Conservation (phyloP, 2,888 invertebrate species). For the Xanthia togata region DNA sequence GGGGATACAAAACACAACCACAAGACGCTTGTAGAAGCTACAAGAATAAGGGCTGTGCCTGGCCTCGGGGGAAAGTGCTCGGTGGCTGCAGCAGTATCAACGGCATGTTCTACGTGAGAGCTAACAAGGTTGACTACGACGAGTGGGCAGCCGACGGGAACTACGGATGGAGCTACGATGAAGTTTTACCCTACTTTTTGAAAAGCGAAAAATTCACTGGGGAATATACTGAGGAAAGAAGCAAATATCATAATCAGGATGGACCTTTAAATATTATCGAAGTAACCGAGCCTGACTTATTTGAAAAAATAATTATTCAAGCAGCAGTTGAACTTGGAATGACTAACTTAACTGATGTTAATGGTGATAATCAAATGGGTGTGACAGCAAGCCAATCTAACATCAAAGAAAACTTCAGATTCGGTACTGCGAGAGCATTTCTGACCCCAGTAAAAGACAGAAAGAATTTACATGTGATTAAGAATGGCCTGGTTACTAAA, state of each 20-base stretch:
- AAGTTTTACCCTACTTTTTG: conserved; percentile 87
- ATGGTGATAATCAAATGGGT: conserved; percentile 87
- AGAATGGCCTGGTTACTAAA: conserved; percentile 88
- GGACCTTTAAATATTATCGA: conserved; percentile 81
- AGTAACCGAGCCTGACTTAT: conserved; percentile 63
- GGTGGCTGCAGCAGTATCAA: conserved; percentile 91
- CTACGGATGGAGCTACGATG: conserved; percentile 90
- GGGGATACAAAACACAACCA: conserved; percentile 89
- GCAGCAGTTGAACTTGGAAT: conserved; percentile 86
- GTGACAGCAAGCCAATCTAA: conserved; percentile 85
- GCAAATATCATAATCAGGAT: conserved; percentile 78
- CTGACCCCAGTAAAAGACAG: conserved; percentile 80
- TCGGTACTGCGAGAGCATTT: conserved; percentile 90
- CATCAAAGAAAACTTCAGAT: conserved; percentile 84
- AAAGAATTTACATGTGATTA: conserved; percentile 85
- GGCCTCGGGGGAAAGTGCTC: conserved; percentile 92
- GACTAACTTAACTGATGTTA: conserved; percentile 77
- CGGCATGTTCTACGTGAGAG: conserved; percentile 90
- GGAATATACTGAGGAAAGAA: conserved; percentile 61
- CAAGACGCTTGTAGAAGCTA: conserved; percentile 84
- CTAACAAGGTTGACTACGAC: conserved; percentile 88
- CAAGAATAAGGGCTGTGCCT: conserved; percentile 79
- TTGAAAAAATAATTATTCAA: conserved; percentile 76
- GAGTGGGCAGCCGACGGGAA: conserved; percentile 90
- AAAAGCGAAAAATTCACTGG: conserved; percentile 86